Evolutionary conservation across 2,888 invertebrate species (phyloP), one percentile per base, ranked within the genome.

Genomic region (Drosophila leonis): DNA sequence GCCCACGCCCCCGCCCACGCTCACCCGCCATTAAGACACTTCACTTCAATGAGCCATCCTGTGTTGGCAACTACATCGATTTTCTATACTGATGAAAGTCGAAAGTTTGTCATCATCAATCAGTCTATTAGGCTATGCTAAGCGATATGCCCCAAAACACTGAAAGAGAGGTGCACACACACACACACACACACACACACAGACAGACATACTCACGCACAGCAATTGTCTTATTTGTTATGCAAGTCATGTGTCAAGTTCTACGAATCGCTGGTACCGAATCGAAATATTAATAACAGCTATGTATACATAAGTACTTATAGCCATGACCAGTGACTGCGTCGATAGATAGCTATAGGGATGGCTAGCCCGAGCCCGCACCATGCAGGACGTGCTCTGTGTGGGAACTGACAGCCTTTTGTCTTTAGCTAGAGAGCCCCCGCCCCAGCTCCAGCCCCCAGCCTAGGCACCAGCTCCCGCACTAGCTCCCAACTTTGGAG

Each of bases 261-360:
- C 86, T 88, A 75, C 86, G 86, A 87, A 88, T 88, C 88, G 83
- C 80, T 82, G 78, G 71, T 79, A 87, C 86, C 86, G 78, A 88
- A 87, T 87, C 86, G 86, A 87, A 87, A 87, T 87, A 87, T 88
- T 87, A 87, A 87, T 87, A 88, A 85, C 86, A 88, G 82, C 76
- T 66, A 70, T 73, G 60, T 63, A 55, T 63, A 71, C 51, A 57
- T 31, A 65, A 54, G 54, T 65, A 66, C 67, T 67, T 51, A 65
- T 65, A 55, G 66, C 55, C 65, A 65, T 65, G 67, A 37, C 67
- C 68, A 68, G 31, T 65, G 65, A 37, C 44, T 49, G 42, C 65
- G 49, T 13, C 44, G 51, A 66, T 69, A 68, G 67, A 49, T 63
- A 49, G 66, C 27, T 41, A 37, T 41, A 37, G 52, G 31, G 35